These are phyloP conservation scores for Ramphastos sulfuratus DNA, from an alignment of 2,113 vertebrate species.

Conservation along the genomic window DNA sequence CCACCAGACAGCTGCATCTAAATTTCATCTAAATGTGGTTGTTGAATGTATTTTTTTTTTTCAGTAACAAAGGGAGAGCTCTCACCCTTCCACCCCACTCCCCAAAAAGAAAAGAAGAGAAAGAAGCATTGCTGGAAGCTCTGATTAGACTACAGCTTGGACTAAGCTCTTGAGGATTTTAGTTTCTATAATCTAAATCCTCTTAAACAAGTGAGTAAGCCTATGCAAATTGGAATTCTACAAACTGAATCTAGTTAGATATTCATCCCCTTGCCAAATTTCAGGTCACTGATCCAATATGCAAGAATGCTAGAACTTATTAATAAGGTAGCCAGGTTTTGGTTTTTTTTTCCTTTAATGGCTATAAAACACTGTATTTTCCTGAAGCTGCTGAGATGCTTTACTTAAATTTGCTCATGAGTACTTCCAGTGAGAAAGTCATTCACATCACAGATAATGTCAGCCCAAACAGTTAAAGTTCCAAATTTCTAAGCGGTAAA, in stretches of 20 bases:
- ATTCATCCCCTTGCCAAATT: neutral
- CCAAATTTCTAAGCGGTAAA: neutral
- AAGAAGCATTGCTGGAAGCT: neutral
- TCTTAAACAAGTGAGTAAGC: neutral
- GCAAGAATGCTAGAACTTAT: neutral
- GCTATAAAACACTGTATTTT: neutral
- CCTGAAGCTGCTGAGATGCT: neutral
- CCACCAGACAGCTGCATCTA: neutral
- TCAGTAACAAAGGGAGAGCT: neutral
- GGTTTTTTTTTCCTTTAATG: neutral
- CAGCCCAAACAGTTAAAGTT: neutral
- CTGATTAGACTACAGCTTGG: neutral
- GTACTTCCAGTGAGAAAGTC: neutral
- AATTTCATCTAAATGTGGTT: neutral
- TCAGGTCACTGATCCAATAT: neutral
- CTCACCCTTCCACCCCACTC: fast-evolving
- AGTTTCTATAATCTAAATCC: neutral
- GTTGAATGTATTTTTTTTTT: neutral
- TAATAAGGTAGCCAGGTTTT: neutral
- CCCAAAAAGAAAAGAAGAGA: neutral
- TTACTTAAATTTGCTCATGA: neutral
- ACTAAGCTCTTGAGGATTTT: neutral
- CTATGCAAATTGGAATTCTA: neutral
- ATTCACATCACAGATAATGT: neutral
- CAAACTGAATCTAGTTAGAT: neutral